phyloP scores from a whole-genome alignment of 2,888 invertebrate genomes.

The Diadegma fenestrale region DNA sequence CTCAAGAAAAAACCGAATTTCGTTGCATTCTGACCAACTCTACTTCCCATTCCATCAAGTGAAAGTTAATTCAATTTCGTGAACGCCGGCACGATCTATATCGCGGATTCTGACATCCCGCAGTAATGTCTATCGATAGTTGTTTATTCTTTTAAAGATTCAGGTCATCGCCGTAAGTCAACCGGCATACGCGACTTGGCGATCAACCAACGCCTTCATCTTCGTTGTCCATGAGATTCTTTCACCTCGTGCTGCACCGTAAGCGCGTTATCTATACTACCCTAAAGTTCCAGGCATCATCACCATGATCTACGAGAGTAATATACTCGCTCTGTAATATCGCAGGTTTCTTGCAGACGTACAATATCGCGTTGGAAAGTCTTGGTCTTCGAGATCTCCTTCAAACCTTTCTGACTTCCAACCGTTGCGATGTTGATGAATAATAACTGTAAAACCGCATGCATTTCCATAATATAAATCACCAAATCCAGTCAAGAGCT shows the following conservation, averaged over 20 bases:
- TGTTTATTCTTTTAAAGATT: constrained; percentile 69
- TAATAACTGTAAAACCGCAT: too few relatives aligned
- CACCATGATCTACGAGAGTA: constrained; percentile 49
- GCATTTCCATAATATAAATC: too few relatives aligned
- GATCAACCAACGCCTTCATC: constrained; percentile 72
- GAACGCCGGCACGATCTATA: neutral
- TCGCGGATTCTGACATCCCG: constrained; percentile 6
- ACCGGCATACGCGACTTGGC: constrained; percentile 75
- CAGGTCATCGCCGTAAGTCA: constrained; percentile 70
- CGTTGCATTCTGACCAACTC: too few relatives aligned
- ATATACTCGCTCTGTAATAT: constrained; percentile 23
- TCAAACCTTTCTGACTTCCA: neutral
- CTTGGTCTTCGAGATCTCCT: neutral
- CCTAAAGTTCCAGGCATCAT: constrained; percentile 15
- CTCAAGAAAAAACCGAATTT: too few relatives aligned
- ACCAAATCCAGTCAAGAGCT: too few relatives aligned
- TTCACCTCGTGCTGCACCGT: constrained; percentile 16
- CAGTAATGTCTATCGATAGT: constrained; percentile 68
- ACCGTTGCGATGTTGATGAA: neutral
- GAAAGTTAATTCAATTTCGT: constrained; percentile 69
- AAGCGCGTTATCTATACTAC: constrained; percentile 11
- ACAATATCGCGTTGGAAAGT: neutral
- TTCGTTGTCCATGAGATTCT: constrained; percentile 24
- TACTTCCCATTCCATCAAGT: constrained; percentile 19
- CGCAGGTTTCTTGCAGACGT: neutral